These are phyloP conservation scores for Brachionus paranguensis DNA, from an alignment of 1,140 invertebrate species.

Conservation along the genomic window DNA sequence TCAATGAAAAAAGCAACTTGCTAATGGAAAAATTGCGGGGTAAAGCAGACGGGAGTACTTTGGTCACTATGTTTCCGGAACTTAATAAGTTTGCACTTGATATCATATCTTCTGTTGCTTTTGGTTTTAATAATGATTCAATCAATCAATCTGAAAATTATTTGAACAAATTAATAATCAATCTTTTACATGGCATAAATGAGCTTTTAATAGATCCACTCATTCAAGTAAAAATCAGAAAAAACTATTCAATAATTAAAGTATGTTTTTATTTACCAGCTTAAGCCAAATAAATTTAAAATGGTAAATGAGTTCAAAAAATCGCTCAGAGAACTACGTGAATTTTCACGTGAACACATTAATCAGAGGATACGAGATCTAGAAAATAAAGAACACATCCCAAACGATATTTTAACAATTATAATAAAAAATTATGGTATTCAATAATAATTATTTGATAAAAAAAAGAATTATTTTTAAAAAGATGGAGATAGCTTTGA, in stretches of 20 bases:
- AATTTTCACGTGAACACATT: background rate
- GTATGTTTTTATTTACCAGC: background rate
- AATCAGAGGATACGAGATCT: background rate
- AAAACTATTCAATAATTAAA: background rate
- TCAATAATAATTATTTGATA: background rate
- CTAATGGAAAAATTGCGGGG: constrained; percentile 23
- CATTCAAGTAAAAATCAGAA: background rate
- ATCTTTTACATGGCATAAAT: background rate
- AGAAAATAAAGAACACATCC: background rate
- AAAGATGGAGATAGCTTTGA: background rate
- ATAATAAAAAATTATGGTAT: constrained; percentile 18
- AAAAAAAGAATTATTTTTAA: background rate
- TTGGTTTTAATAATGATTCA: constrained; percentile 17
- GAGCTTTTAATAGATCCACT: background rate
- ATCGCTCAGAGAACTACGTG: background rate
- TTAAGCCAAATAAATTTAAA: constrained; percentile 3
- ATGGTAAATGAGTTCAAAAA: constrained; percentile 11
- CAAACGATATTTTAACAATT: constrained; percentile 23
- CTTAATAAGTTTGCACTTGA: constrained; percentile 10
- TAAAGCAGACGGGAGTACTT: background rate
- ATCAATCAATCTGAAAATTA: background rate
- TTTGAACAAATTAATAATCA: background rate
- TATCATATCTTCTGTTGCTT: constrained; percentile 16
- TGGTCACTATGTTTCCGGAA: background rate
- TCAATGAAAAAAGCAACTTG: constrained; percentile 7